These are phyloP conservation scores for Hypotaenidia philippensis DNA, from an alignment of 2,797 vertebrate species.

Conservation along the genomic window DNA sequence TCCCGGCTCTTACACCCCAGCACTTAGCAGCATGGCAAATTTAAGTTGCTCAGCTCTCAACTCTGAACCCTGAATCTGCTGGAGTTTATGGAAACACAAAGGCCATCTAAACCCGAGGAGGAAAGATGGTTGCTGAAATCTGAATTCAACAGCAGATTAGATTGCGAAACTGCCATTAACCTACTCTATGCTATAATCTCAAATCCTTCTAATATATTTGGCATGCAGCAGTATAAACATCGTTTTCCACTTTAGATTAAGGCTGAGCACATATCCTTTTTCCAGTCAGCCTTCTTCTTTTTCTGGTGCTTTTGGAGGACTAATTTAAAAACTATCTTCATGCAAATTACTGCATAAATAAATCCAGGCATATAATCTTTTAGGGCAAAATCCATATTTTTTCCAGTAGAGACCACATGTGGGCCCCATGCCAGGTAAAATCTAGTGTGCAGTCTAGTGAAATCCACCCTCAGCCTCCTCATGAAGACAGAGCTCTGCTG, in stretches of 20 bases:
- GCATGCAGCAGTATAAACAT: slow-evolving; percentile 10
- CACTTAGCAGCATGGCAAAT: neutral
- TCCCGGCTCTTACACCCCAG: neutral
- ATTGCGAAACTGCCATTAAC: slow-evolving; percentile 55
- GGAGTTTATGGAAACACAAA: slow-evolving; percentile 32
- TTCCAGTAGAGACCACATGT: neutral
- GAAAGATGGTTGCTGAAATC: slow-evolving; percentile 19
- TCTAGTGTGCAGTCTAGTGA: neutral
- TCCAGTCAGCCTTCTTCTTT: slow-evolving; percentile 3
- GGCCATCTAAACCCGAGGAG: neutral
- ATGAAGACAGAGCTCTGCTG: neutral
- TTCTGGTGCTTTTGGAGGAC: slow-evolving; percentile 10
- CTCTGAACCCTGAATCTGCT: slow-evolving; percentile 8
- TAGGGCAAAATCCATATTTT: slow-evolving; percentile 21
- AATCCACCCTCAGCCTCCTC: neutral
- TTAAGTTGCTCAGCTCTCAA: slow-evolving; percentile 36
- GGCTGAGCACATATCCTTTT: slow-evolving; percentile 37
- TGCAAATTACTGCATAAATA: slow-evolving; percentile 51
- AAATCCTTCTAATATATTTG: slow-evolving; percentile 54
- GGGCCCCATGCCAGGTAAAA: neutral
- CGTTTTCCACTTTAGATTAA: slow-evolving; percentile 55
- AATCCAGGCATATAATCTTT: slow-evolving; percentile 46
- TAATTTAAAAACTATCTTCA: slow-evolving; percentile 44
- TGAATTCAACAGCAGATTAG: slow-evolving; percentile 45
- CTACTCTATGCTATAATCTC: slow-evolving; percentile 45